A percentile compares a stretch with the other conserved stretches of the same genome.
phyloP scores from a whole-genome alignment of 1,140 invertebrate species.

The Thaumatotibia leucotreta region DNA sequence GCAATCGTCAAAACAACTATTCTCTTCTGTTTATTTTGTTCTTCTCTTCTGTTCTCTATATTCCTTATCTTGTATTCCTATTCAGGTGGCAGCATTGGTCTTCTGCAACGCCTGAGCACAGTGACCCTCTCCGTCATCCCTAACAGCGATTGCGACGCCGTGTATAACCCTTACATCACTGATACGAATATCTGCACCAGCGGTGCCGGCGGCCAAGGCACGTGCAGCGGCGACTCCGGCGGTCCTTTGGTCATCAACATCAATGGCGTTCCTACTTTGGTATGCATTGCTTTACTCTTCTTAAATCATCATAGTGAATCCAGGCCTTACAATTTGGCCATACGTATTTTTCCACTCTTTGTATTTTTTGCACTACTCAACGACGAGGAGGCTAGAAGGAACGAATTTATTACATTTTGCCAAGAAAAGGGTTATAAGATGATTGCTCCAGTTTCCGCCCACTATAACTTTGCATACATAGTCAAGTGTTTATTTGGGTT shows the following conservation, averaged over 20 bases:
- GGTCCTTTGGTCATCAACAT: conserved; percentile 59
- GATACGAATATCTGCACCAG: conserved; percentile 39
- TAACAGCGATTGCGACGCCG: conserved; percentile 25
- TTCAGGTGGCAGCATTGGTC: conserved; percentile 23
- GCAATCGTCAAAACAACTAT: no score
- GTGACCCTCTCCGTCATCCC: conserved; percentile 31
- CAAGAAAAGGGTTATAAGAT: no score
- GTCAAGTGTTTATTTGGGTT: no score
- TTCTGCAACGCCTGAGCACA: conserved; percentile 25
- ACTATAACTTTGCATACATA: no score
- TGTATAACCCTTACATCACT: conserved; percentile 27
- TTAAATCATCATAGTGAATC: neutral
- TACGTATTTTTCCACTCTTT: no score
- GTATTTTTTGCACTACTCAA: no score
- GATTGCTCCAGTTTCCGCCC: no score
- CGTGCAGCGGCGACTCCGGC: conserved; percentile 69
- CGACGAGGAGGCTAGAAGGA: no score
- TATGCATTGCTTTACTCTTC: neutral
- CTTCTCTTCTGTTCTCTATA: no score
- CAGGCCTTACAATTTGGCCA: no score
- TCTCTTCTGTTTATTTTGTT: no score
- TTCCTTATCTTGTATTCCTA: neutral
- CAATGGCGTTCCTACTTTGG: neutral
- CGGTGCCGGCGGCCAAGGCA: conserved; percentile 23
- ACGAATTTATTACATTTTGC: no score